Evolutionary conservation across 2,888 invertebrate genomes (phyloP).

Genomic region (Pimpla rufipes): DNA sequence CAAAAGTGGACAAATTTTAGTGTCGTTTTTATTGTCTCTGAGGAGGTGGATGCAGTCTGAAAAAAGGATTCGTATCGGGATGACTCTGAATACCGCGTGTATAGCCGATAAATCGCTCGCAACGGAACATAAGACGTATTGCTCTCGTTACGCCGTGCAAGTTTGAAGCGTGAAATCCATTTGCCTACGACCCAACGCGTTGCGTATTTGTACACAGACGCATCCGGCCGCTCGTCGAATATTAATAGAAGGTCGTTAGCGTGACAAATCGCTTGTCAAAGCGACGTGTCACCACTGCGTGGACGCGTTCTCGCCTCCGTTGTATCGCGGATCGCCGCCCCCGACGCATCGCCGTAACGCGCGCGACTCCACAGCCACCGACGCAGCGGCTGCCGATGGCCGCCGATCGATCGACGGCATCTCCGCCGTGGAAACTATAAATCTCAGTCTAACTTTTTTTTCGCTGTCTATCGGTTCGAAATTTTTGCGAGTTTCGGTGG

Average conservation of each 20-base stretch:
- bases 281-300: conserved; percentile 71
- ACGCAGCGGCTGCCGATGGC: conserved; percentile 33
- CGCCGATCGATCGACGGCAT: conserved; percentile 41
- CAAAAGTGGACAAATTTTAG: too few relatives aligned
- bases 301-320: conserved; percentile 22
- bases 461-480: conserved; percentile 8
- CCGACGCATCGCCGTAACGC: conserved; percentile 8
- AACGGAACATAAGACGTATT: not conserved
- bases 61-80: not conserved
- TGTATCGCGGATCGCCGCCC: conserved; percentile 10
- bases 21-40: too few relatives aligned
- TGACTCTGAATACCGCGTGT: not conserved
- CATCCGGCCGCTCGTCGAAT: conserved; percentile 65
- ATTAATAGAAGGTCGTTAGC: conserved; percentile 77
- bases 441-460: conserved; percentile 12
- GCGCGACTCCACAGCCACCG: conserved; percentile 21
- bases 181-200: conserved; percentile 36
- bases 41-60: too few relatives aligned
- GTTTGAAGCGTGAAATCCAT: conserved; percentile 13
- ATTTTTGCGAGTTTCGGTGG: not conserved
- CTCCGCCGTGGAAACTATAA: conserved; percentile 41
- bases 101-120: not conserved
- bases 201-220: conserved; percentile 49
- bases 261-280: conserved; percentile 78
- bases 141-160: not conserved